Percentiles rank a stretch among this genome's conserved stretches.
Evolutionary conservation across 2,888 invertebrate genomes (phyloP).

Genomic region (Dromius quadrimaculatus): DNA sequence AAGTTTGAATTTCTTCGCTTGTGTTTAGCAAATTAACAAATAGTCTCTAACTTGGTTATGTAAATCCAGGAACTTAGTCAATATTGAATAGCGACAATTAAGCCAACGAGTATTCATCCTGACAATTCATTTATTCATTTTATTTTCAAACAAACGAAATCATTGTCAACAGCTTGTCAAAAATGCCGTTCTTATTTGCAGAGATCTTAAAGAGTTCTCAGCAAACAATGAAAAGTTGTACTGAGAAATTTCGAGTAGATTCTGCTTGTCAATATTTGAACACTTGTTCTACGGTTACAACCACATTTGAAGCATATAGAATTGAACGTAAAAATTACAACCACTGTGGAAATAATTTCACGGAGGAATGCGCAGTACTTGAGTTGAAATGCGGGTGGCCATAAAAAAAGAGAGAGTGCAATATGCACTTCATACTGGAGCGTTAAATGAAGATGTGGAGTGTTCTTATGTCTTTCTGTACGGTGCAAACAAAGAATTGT

Average conservation of each 20-base stretch:
- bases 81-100: slow-evolving; percentile 18
- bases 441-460: not conserved
- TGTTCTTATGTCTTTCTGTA: slow-evolving; percentile 16
- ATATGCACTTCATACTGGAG: slow-evolving; percentile 5
- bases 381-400: slow-evolving; percentile 10
- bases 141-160: slow-evolving; percentile 23
- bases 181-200: slow-evolving; percentile 35
- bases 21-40: slow-evolving; percentile 13
- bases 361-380: not conserved
- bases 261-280: slow-evolving; percentile 46
- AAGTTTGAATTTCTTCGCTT: not conserved
- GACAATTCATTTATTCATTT: slow-evolving; percentile 28
- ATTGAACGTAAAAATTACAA: slow-evolving; percentile 21
- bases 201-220: slow-evolving; percentile 34
- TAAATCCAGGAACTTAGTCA: slow-evolving; percentile 8
- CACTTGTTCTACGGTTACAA: slow-evolving; percentile 20
- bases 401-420: slow-evolving; percentile 19
- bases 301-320: slow-evolving; percentile 30
- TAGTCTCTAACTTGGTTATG: slow-evolving; percentile 17
- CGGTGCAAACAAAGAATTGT: slow-evolving; percentile 45
- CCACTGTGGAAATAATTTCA: slow-evolving; percentile 12
- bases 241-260: slow-evolving; percentile 35
- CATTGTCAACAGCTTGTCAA: slow-evolving; percentile 37
- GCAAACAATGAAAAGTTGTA: slow-evolving; percentile 34
- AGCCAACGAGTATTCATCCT: slow-evolving; percentile 10